Evolutionary conservation across 64 coral and sea anemone species (phyloP).

Genomic region (Stylophora pistillata): DNA sequence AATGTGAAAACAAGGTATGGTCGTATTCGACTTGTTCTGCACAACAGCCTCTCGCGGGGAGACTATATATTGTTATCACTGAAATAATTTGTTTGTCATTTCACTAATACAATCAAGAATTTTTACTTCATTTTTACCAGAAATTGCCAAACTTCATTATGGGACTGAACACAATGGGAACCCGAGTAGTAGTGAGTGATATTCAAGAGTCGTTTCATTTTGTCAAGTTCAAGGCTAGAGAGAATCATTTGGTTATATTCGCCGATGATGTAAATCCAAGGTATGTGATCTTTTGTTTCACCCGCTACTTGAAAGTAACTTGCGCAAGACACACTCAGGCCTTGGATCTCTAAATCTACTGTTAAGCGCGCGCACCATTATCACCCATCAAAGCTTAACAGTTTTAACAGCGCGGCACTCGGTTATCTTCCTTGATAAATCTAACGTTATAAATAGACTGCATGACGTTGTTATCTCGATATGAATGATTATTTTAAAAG

Average conservation of each 20-base stretch:
- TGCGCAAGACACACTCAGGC: not conserved
- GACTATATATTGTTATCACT: not conserved
- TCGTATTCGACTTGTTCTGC: too few relatives aligned
- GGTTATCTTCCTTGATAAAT: too few relatives aligned
- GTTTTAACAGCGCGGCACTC: too few relatives aligned
- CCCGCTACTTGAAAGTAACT: not conserved
- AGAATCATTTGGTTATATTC: conserved; percentile 94
- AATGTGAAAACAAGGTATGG: conserved; percentile 97
- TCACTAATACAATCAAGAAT: not conserved
- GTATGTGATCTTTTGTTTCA: conserved; percentile 6
- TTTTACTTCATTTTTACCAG: conserved; percentile 18
- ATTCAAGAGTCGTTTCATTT: conserved; percentile 95
- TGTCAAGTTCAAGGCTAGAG: conserved; percentile 90
- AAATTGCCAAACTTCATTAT: conserved; percentile 94
- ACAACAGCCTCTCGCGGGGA: too few relatives aligned
- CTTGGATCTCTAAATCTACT: too few relatives aligned
- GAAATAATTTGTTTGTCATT: not conserved
- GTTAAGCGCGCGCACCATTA: too few relatives aligned
- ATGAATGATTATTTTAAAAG: too few relatives aligned
- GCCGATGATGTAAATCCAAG: conserved; percentile 98
- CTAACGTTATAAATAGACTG: too few relatives aligned
- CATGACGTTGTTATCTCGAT: too few relatives aligned
- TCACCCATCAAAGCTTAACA: too few relatives aligned
- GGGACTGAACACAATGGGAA: conserved; percentile 82
- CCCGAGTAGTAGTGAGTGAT: conserved; percentile 86